Percentiles rank a stretch among this genome's conserved stretches.
phyloP scores from a whole-genome alignment of 2,888 invertebrate genomes.

The Mesochorus sp. region DNA sequence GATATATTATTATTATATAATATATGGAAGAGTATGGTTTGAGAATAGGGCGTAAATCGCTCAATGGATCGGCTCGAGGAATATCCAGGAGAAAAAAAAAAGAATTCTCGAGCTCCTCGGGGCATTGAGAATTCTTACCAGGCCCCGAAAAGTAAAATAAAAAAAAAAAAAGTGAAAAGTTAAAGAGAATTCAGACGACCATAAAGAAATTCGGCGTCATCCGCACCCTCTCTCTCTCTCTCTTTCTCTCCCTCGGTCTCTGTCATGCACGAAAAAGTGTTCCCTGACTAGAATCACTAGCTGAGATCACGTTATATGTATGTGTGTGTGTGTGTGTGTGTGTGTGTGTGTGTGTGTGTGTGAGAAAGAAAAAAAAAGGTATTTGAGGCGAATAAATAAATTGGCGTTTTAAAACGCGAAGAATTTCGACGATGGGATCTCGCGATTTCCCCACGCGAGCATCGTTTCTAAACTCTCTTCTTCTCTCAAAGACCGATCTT shows the following conservation, averaged over 20 bases:
- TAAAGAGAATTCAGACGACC: slow-evolving; percentile 1
- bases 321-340: slow-evolving; percentile 4
- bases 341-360: neutral
- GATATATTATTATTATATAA: neutral
- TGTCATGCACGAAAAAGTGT: neutral
- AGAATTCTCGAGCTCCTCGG: neutral
- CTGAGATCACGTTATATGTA: neutral
- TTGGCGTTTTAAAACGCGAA: slow-evolving; percentile 43
- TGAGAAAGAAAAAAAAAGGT: slow-evolving; percentile 7
- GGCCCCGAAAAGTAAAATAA: slow-evolving; percentile 14
- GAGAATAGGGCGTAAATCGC: slow-evolving; percentile 30
- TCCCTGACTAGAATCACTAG: neutral
- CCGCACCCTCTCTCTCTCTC: too few relatives aligned
- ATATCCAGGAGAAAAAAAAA: neutral
- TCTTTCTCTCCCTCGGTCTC: too few relatives aligned
- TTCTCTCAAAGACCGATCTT: slow-evolving; percentile 35
- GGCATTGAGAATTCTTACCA: neutral
- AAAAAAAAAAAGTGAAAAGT: slow-evolving; percentile 7
- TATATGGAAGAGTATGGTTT: neutral
- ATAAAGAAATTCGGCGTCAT: slow-evolving; percentile 44
- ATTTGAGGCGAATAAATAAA: slow-evolving; percentile 41
- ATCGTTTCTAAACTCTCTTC: neutral
- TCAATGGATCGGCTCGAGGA: slow-evolving; percentile 8
- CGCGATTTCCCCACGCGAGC: slow-evolving; percentile 18
- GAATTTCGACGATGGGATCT: slow-evolving; percentile 57